Evolutionary conservation across 92 coral and sea anemone genomes (phyloP).

Genomic region (Diadumene lineata): DNA sequence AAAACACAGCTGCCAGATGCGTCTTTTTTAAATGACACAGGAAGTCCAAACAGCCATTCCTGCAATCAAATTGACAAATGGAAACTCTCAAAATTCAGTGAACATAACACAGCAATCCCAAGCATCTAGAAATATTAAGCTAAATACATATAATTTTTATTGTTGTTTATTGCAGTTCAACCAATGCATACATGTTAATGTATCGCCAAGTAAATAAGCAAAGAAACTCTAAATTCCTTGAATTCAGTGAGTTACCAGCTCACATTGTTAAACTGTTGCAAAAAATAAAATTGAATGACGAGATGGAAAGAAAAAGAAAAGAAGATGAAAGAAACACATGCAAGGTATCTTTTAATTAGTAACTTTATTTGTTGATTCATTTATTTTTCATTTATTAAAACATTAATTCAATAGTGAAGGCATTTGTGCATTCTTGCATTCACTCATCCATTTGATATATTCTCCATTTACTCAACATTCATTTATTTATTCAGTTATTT

Average conservation of each 20-base stretch:
- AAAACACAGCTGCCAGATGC: background rate
- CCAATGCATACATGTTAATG: constrained; percentile 99
- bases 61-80: background rate
- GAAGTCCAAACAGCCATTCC: background rate
- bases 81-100: background rate
- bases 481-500: background rate
- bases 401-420: background rate
- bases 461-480: background rate
- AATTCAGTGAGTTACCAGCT: constrained; percentile 63
- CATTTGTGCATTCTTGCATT: background rate
- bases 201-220: constrained; percentile 76
- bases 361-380: background rate
- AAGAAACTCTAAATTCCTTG: constrained; percentile 65
- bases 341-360: too few relatives aligned
- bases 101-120: background rate
- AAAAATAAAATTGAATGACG: constrained; percentile 60
- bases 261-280: constrained; percentile 57
- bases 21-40: background rate
- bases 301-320: constrained; percentile 61
- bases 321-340: constrained; percentile 81
- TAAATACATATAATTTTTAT: too few relatives aligned
- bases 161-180: constrained; percentile 73
- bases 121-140: background rate
- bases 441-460: background rate
- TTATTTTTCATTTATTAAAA: background rate